A percentile compares a stretch with the other conserved stretches of the same genome.
Evolutionary conservation across 1,140 invertebrate species (phyloP).

Genomic region (Oryctes rhinoceros): DNA sequence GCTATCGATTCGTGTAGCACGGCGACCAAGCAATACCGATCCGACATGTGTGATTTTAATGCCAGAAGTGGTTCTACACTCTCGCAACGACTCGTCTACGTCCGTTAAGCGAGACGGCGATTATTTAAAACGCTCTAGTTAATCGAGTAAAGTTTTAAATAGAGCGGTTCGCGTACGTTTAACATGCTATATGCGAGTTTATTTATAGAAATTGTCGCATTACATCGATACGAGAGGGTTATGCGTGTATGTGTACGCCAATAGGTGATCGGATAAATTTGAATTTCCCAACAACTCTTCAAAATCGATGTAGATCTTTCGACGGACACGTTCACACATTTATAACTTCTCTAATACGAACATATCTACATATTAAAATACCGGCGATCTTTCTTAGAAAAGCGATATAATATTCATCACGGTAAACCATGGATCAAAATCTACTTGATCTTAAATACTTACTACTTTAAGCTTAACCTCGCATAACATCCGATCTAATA

Average conservation of each 20-base stretch:
- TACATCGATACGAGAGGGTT: slow-evolving; percentile 3
- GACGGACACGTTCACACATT: not conserved
- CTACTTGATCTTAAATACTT: too few species aligned
- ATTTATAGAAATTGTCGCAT: slow-evolving; percentile 19
- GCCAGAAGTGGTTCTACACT: slow-evolving; percentile 17
- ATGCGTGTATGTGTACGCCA: not conserved
- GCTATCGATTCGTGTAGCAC: not conserved
- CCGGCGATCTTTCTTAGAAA: too few species aligned
- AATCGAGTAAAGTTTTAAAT: slow-evolving; percentile 18
- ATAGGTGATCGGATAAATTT: not conserved
- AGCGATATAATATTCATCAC: too few species aligned
- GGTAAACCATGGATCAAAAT: too few species aligned
- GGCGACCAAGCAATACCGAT: not conserved
- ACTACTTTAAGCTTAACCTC: too few species aligned
- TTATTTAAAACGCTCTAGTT: slow-evolving; percentile 22
- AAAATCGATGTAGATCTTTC: not conserved
- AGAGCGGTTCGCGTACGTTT: not conserved
- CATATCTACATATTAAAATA: too few species aligned
- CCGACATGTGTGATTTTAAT: not conserved
- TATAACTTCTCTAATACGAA: too few species aligned
- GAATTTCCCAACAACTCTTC: not conserved
- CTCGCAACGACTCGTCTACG: not conserved
- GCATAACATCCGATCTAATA: too few species aligned
- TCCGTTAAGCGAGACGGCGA: not conserved
- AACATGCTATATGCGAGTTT: not conserved